Evolutionary conservation across 2,888 invertebrate species (phyloP).

Genomic region (Chaitophorus viminalis): DNA sequence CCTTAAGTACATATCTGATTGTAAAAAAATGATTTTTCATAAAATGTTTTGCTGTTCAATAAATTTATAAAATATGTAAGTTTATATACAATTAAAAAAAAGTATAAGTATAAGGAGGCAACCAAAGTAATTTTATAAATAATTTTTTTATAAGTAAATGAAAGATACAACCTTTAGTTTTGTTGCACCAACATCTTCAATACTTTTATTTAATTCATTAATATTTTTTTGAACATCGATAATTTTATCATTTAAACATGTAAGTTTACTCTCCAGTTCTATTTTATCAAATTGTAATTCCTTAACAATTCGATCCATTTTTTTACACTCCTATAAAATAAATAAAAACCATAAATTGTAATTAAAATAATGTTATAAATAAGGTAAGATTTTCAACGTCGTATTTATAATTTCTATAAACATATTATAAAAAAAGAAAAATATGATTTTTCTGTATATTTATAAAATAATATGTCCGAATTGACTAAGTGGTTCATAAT

Average conservation of each 20-base stretch:
- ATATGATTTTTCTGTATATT: no score
- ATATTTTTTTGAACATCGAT: conserved; percentile 13
- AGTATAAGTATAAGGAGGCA: background rate
- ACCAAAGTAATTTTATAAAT: no score
- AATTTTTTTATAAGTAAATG: no score
- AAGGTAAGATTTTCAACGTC: background rate
- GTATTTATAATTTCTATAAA: background rate
- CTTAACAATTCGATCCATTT: conserved; percentile 20
- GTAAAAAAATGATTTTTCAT: no score
- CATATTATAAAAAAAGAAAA: background rate
- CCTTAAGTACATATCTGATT: no score
- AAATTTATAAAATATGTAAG: no score
- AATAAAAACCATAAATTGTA: background rate
- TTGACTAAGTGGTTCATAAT: no score
- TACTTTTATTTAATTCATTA: conserved; percentile 17
- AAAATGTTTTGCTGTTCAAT: background rate
- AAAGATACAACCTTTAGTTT: conserved; percentile 45
- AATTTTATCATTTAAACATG: conserved; percentile 8
- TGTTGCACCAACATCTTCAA: conserved; percentile 34
- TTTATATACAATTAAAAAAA: background rate
- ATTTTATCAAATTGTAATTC: conserved; percentile 38
- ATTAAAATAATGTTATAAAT: background rate
- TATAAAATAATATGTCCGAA: no score
- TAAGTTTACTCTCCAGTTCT: conserved; percentile 27
- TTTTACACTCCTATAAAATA: conserved; percentile 53